A percentile compares a stretch with the other conserved stretches of the same genome.
These are phyloP conservation scores for Lonchura striata DNA, from an alignment of 2,113 vertebrate species.

Conservation along the genomic window DNA sequence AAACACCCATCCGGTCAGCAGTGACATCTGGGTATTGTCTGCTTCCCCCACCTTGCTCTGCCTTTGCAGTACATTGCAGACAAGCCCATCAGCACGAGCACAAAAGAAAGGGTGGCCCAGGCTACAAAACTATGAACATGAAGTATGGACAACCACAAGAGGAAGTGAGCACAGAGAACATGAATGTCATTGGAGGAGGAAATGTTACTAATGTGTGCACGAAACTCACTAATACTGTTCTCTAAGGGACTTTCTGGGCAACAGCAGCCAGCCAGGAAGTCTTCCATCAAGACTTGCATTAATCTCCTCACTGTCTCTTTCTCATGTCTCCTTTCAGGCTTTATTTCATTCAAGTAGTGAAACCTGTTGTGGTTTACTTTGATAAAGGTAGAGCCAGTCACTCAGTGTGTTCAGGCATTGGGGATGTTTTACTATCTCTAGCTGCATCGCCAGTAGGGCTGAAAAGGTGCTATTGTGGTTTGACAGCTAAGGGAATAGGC, in stretches of 20 bases:
- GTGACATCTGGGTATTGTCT: neutral
- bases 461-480: constrained; percentile 49
- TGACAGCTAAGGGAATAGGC: neutral
- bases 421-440: constrained; percentile 16
- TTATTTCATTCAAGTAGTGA: constrained; percentile 62
- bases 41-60: neutral
- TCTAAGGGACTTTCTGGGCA: constrained; percentile 4
- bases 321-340: constrained; percentile 37
- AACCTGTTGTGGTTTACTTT: constrained; percentile 62
- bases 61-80: neutral
- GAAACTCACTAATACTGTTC: neutral
- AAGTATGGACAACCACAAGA: neutral
- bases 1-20: neutral
- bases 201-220: neutral
- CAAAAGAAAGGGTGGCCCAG: neutral
- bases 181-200: neutral
- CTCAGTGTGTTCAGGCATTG: neutral
- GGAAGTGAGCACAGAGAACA: neutral
- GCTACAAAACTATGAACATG: rapidly evolving
- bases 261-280: constrained; percentile 1
- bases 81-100: rapidly evolving
- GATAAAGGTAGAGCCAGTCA: constrained; percentile 41
- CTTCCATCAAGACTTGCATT: constrained; percentile 1
- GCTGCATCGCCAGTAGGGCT: neutral
- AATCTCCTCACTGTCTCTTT: neutral